Percentiles rank a stretch among this genome's conserved stretches.
Conservation (phyloP, 2,888 invertebrate species). For the Morinoia aosen region DNA sequence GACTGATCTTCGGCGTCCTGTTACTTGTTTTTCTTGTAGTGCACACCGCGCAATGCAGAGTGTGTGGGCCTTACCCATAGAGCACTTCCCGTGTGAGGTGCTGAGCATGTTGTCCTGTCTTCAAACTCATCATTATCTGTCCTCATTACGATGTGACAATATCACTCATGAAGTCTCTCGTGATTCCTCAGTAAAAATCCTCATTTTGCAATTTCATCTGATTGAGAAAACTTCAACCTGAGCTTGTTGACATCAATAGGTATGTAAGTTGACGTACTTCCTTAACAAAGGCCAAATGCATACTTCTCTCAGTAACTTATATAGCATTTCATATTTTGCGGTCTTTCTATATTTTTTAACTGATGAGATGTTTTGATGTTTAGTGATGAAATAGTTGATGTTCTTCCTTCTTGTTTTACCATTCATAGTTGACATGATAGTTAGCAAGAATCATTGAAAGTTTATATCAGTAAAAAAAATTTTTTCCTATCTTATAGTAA, state of each 20-base stretch:
- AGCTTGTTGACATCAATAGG: too few species aligned
- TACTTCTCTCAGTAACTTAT: not conserved
- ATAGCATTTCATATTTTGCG: not conserved
- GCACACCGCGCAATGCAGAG: not conserved
- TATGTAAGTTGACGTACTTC: not conserved
- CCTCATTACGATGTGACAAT: not conserved
- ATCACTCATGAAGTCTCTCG: not conserved
- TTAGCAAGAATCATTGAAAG: not conserved
- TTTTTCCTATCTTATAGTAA: not conserved
- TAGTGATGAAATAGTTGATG: not conserved
- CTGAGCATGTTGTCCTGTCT: not conserved
- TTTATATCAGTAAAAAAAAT: not conserved
- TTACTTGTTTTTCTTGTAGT: not conserved
- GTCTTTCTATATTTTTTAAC: not conserved
- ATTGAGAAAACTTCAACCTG: too few species aligned
- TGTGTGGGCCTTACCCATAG: not conserved
- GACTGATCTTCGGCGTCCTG: not conserved
- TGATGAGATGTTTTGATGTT: not conserved
- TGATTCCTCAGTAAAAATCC: too few species aligned
- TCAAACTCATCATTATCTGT: not conserved
- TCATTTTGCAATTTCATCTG: too few species aligned
- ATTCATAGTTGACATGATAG: not conserved
- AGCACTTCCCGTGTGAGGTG: not conserved
- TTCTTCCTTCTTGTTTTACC: not conserved
- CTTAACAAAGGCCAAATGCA: not conserved